A percentile compares a stretch with the other conserved stretches of the same genome.
Conservation (phyloP, 2,797 vertebrate genomes). For the Melanitta fusca region DNA sequence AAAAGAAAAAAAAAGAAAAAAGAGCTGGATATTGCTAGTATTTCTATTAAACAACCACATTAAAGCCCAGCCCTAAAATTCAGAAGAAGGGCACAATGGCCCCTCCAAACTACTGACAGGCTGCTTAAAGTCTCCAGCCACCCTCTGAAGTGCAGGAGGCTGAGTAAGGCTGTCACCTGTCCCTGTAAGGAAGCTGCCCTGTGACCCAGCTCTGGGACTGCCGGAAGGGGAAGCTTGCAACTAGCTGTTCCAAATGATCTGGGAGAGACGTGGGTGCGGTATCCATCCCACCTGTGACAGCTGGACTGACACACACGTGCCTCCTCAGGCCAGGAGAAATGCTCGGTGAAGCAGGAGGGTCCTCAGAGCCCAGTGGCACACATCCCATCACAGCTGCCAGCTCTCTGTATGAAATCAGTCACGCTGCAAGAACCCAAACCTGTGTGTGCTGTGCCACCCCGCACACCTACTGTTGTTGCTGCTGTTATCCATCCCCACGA, state of each 20-base stretch:
- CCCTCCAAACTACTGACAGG: neutral
- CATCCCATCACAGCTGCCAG: neutral
- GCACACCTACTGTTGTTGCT: neutral
- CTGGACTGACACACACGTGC: rapidly evolving
- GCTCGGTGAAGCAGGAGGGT: rapidly evolving
- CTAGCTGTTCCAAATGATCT: neutral
- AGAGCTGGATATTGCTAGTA: neutral
- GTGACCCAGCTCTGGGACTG: neutral
- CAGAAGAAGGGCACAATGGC: neutral
- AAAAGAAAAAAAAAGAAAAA: neutral
- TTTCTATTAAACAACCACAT: neutral
- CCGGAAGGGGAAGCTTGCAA: neutral
- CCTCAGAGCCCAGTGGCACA: neutral
- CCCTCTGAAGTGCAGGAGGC: neutral
- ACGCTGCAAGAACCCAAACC: neutral
- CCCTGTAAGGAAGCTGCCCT: rapidly evolving
- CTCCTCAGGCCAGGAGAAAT: rapidly evolving
- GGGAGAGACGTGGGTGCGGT: neutral
- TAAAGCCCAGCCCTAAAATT: neutral
- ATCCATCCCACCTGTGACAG: rapidly evolving
- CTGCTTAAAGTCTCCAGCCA: neutral
- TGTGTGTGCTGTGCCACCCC: rapidly evolving
- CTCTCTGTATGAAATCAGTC: rapidly evolving
- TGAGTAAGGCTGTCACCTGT: neutral
- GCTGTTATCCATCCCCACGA: slow-evolving; percentile 34